Conservation (phyloP, 2,797 vertebrate genomes). For the Argyrosomus regius region DNA sequence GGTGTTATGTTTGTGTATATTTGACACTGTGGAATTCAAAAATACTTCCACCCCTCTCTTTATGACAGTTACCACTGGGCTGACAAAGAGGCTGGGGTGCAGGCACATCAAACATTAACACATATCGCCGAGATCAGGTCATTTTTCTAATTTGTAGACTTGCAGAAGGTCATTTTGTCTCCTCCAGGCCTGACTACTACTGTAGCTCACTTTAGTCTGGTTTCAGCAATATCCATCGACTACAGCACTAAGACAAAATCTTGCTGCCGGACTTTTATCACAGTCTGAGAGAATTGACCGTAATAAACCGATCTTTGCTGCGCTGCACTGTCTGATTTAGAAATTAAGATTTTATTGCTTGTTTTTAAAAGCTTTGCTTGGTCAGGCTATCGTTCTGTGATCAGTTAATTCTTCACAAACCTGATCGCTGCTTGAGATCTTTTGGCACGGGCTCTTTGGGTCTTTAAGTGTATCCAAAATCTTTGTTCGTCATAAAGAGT, state of each 20-base stretch:
- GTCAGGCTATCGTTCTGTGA: constrained; percentile 24
- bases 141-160: constrained; percentile 15
- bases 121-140: constrained; percentile 7
- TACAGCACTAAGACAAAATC: constrained; percentile 2
- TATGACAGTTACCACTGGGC: constrained; percentile 16
- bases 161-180: constrained; percentile 37
- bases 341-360: constrained; percentile 20
- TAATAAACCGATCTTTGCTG: constrained; percentile 1
- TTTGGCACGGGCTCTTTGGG: background rate
- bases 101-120: constrained; percentile 49
- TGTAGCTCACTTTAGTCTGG: constrained; percentile 4
- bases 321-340: constrained; percentile 1
- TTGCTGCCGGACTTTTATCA: constrained; percentile 6
- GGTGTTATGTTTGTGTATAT: constrained; percentile 31
- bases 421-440: background rate
- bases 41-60: constrained; percentile 28
- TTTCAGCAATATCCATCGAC: background rate
- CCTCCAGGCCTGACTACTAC: background rate
- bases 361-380: constrained; percentile 27
- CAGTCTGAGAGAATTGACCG: constrained; percentile 8
- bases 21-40: constrained; percentile 13
- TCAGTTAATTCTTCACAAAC: constrained; percentile 18
- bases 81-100: constrained; percentile 5
- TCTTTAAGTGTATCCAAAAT: constrained; percentile 12
- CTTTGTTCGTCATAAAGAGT: background rate